Evolutionary conservation across 2,888 invertebrate species (phyloP).

Genomic region (Lacanobia oleracea): DNA sequence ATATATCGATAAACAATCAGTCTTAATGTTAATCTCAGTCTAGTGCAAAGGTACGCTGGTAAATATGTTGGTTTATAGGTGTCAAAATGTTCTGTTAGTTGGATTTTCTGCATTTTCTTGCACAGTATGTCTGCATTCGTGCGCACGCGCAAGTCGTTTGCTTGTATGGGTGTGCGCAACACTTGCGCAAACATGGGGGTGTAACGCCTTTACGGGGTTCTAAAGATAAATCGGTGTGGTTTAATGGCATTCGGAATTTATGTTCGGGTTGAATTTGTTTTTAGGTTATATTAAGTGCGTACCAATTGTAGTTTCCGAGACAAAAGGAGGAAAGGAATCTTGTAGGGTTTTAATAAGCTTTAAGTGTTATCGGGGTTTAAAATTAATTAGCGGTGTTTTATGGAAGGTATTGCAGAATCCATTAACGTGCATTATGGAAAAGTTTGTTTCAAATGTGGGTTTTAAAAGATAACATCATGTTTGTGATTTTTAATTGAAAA

Average conservation of each 20-base stretch:
- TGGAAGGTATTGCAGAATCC: slow-evolving; percentile 7
- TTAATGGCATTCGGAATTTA: slow-evolving; percentile 88
- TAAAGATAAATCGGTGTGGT: slow-evolving; percentile 82
- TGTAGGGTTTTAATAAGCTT: slow-evolving; percentile 50
- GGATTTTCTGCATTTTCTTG: slow-evolving; percentile 1
- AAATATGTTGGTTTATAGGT: neutral
- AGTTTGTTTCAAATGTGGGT: neutral
- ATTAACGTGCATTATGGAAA: slow-evolving; percentile 26
- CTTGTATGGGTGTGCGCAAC: slow-evolving; percentile 69
- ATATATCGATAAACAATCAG: neutral
- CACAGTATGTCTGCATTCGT: slow-evolving; percentile 15
- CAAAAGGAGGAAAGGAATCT: slow-evolving; percentile 54
- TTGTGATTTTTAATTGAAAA: neutral
- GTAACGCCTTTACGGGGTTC: slow-evolving; percentile 69
- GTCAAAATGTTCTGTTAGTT: neutral
- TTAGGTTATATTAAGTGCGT: slow-evolving; percentile 76
- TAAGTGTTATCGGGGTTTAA: slow-evolving; percentile 46
- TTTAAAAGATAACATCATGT: slow-evolving; percentile 8
- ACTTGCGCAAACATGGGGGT: slow-evolving; percentile 86
- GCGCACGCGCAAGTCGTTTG: slow-evolving; percentile 43
- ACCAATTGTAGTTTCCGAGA: slow-evolving; percentile 65
- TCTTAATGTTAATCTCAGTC: neutral
- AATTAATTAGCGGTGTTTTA: slow-evolving; percentile 46
- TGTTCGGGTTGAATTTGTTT: slow-evolving; percentile 82
- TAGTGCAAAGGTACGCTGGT: neutral